Percentiles rank a stretch among this genome's conserved stretches.
Evolutionary conservation across 2,113 vertebrate genomes (phyloP).

Genomic region (Passer domesticus): DNA sequence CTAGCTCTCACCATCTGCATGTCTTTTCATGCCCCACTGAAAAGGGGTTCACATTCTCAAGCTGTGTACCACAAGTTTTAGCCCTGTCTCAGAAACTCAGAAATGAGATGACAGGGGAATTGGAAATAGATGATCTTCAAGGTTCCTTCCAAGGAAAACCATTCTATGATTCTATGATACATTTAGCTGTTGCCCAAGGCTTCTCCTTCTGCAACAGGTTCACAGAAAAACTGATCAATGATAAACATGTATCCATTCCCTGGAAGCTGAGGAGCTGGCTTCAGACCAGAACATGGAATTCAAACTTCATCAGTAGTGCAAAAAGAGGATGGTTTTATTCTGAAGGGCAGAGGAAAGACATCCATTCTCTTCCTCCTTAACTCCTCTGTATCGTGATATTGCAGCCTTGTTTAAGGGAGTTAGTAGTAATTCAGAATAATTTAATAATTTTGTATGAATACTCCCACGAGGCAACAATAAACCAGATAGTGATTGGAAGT

Average conservation of each 20-base stretch:
- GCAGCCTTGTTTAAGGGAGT: neutral
- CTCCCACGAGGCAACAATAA: neutral
- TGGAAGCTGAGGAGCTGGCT: neutral
- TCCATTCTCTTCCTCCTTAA: neutral
- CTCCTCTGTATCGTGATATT: neutral
- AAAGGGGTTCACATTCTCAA: neutral
- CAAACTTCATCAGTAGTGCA: neutral
- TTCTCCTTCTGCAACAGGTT: neutral
- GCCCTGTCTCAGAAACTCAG: neutral
- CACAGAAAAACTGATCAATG: neutral
- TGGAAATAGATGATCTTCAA: neutral
- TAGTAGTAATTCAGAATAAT: neutral
- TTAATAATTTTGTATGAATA: neutral
- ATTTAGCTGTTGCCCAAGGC: neutral
- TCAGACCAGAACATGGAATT: neutral
- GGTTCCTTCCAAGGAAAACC: neutral
- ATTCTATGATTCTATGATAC: neutral
- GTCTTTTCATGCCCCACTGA: neutral
- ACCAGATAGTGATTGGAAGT: neutral
- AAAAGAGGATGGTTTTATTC: neutral
- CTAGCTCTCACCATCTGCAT: neutral
- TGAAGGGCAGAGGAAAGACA: fast-evolving
- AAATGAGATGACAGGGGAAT: fast-evolving
- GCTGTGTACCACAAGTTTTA: neutral
- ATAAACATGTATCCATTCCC: neutral